These are phyloP conservation scores for Psilanteris sp. DNA, from an alignment of 1,140 invertebrate genomes.

Conservation along the genomic window DNA sequence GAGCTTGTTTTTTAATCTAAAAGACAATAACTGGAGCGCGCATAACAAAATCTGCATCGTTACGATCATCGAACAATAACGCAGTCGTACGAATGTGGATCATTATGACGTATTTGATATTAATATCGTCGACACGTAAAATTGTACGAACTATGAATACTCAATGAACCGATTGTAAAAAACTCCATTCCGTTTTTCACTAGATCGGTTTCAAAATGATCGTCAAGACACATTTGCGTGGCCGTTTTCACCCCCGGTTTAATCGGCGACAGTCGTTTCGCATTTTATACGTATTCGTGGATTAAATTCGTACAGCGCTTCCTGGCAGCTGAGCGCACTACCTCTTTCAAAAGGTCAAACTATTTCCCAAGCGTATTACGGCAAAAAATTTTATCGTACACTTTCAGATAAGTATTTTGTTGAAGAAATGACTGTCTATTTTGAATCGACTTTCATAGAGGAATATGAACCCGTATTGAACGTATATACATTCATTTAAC, in stretches of 20 bases:
- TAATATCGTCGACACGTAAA: conserved; percentile 24
- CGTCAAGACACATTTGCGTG: conserved; percentile 6
- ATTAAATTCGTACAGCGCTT: no score
- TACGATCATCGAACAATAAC: conserved; percentile 11
- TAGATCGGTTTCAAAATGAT: conserved; percentile 22
- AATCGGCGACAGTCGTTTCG: conserved; percentile 39
- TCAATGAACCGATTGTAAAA: conserved; percentile 27
- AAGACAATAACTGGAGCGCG: not conserved
- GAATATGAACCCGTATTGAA: conserved; percentile 51
- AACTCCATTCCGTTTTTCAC: conserved; percentile 4
- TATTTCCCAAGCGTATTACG: conserved; percentile 35
- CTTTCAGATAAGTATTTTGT: conserved; percentile 38
- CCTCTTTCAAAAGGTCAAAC: conserved; percentile 33
- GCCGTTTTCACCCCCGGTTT: conserved; percentile 39
- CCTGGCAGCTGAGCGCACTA: no score
- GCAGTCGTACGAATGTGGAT: conserved; percentile 2
- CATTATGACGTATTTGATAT: conserved; percentile 16
- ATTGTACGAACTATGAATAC: conserved; percentile 17
- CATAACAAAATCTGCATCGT: conserved; percentile 5
- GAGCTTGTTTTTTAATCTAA: conserved; percentile 10
- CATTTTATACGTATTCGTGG: conserved; percentile 49
- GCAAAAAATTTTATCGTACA: conserved; percentile 43
- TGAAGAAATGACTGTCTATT: conserved; percentile 35
- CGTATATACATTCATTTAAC: conserved; percentile 37
- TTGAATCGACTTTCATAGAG: conserved; percentile 15